Base-by-base conservation (phyloP, 2,113 vertebrate genomes). In the Marmota flaviventris region DNA sequence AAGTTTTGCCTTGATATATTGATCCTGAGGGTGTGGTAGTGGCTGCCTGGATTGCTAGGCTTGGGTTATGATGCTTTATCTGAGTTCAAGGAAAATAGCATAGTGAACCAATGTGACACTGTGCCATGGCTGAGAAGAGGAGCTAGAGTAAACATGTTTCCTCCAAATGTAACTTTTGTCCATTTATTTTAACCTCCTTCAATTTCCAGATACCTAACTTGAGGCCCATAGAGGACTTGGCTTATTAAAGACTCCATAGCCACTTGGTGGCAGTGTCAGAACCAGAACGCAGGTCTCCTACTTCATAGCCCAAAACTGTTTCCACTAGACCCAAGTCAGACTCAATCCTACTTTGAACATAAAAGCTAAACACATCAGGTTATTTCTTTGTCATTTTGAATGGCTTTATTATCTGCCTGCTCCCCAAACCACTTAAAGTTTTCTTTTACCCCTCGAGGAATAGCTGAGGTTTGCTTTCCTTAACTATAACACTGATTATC, bases 361-460 rank as follows among this genome's bases (percentile, higher is more conserved):
- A 87, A 6, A 81, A 93, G 67, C 58, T 48, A 88, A 94, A 20
- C 2, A 11, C 51, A 72, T 76, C 48, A 72, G 14, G 42, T 69
- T 83, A 69, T 90, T 39, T 79, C 12, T 61, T 56, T 61, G 63
- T 32, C 6, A 78, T 87, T 84, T 96, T 89, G 34, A 92, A 84
- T 75, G 39, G 29, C 9, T 75, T 92, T 90, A 48, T 13, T 85
- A 81, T 63, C 65, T 84, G 16, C 63, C 37, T 78, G n/a, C 9
- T 78, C 27, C 13, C 7, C 6, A 37, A 56, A 70, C 45, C 56
- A 75, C 42, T 79, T 79, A 24, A 70, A 20, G 10, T 70, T 78
- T 85, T 76, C 78, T 48, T 53, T 39, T 8, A 69, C n/a, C 25
- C 4, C 42, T 58, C 81, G 17, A 77, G 72, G n/a, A 53, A n/a